Base-by-base conservation (phyloP, 1,140 invertebrate species). In the Heliconius himera region DNA sequence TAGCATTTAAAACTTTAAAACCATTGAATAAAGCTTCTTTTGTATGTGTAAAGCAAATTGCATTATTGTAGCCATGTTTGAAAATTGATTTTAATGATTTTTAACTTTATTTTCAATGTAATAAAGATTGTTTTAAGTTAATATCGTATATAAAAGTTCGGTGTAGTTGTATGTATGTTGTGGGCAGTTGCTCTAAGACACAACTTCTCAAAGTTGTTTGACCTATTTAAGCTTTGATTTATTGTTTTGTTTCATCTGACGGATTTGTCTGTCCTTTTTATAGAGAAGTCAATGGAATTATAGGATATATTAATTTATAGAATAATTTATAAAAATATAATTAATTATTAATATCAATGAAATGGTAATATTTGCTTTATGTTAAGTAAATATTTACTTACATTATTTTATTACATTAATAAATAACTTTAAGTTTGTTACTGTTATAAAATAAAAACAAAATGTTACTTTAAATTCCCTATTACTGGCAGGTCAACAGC, bases 141-240 rank as follows among this genome's bases (percentile, higher is more conserved):
- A 60, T 60, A 1, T 22, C 26, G 26, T 66, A 16, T 18, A 29
- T 66, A 26, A 26, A 26, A 29, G 22, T 66, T 66, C 11, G 60
- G 60, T 66, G 3, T 66, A 81, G 84, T 83, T 87, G 85, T 88
- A 88, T 83, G 81, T 92, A 89, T 89, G 84, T 87, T 77, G 82
- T 89, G 86, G 87, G 90, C 92, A 93, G 91, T 93, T 93, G 92
- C 87, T 93, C 77, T 38, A 56, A 81, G 79, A 76, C 89, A 89
- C 80, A 80, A 89, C 29, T 88, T 89, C 88, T 83, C 82, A 93
- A 93, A 89, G 76, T 89, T 88, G 46, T 76, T 80, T 83, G 82
- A 56, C 80, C 82, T 80, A 83, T 80, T 77, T 86, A 73, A 81
- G 70, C 22, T 66, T 66, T 66, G 60, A 66, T 66, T 66, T 16